These are phyloP conservation scores for Gymnobelideus leadbeateri DNA, from an alignment of 2,113 vertebrate genomes.

Conservation along the genomic window DNA sequence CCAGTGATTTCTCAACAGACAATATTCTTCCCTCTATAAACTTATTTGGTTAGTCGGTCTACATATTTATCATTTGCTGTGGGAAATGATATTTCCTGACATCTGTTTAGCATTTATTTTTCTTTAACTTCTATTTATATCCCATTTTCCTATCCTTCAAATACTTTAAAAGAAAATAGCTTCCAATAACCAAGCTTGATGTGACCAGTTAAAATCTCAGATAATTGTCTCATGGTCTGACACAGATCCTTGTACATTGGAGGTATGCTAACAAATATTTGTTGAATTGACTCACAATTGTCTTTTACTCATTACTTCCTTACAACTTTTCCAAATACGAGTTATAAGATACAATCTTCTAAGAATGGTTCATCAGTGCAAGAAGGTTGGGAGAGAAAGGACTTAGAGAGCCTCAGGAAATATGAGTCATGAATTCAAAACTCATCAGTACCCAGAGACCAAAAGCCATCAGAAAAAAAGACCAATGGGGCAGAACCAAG, in stretches of 20 bases:
- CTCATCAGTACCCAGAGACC: background rate
- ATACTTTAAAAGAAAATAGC: slow-evolving; percentile 74
- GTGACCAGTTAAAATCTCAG: slow-evolving; percentile 70
- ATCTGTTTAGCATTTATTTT: slow-evolving; percentile 81
- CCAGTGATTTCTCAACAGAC: slow-evolving; percentile 50
- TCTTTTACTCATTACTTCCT: slow-evolving; percentile 28
- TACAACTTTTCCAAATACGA: background rate
- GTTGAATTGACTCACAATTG: background rate
- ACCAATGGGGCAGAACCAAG: background rate
- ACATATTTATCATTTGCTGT: slow-evolving; percentile 70
- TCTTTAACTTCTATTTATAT: slow-evolving; percentile 82
- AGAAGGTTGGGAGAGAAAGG: background rate
- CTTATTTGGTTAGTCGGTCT: slow-evolving; percentile 49
- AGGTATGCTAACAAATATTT: background rate
- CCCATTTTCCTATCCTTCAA: slow-evolving; percentile 79
- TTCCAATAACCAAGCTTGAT: slow-evolving; percentile 77
- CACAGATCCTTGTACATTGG: background rate
- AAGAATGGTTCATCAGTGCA: slow-evolving; percentile 24
- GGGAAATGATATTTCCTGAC: slow-evolving; percentile 81
- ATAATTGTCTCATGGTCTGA: background rate
- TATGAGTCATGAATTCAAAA: background rate
- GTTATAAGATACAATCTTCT: slow-evolving; percentile 41
- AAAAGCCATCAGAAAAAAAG: background rate
- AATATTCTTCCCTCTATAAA: slow-evolving; percentile 39
- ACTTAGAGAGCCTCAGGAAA: background rate